Evolutionary conservation across 2,888 invertebrate species (phyloP).

Genomic region (Lycophotia porphyrea): DNA sequence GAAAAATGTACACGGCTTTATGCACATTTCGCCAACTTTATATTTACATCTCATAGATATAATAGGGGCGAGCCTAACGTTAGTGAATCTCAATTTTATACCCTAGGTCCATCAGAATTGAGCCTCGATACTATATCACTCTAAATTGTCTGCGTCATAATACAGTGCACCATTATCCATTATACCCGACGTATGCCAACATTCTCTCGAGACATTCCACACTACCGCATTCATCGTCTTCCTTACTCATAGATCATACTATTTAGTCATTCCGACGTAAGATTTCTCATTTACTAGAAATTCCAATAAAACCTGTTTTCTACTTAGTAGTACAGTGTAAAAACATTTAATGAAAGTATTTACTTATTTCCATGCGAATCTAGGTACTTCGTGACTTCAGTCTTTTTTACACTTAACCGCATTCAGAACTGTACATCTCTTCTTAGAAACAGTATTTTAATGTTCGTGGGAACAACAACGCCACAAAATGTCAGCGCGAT

Average conservation of each 20-base stretch:
- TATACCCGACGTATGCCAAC: background rate
- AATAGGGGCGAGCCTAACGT: background rate
- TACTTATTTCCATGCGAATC: slow-evolving; percentile 6
- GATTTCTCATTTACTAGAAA: slow-evolving; percentile 3
- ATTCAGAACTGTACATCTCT: slow-evolving; percentile 39
- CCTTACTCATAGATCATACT: slow-evolving; percentile 1
- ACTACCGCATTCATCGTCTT: slow-evolving; percentile 30
- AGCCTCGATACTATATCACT: slow-evolving; percentile 12
- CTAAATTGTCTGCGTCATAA: slow-evolving; percentile 21
- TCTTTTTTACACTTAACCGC: background rate
- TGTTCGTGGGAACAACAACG: slow-evolving; percentile 51
- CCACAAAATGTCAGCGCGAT: slow-evolving; percentile 45
- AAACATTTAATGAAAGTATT: background rate
- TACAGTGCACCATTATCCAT: slow-evolving; percentile 4
- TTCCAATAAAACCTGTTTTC: slow-evolving; percentile 4
- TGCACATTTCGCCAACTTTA: background rate
- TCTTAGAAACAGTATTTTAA: slow-evolving; percentile 43
- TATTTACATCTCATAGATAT: background rate
- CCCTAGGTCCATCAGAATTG: background rate
- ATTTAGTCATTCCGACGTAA: slow-evolving; percentile 15
- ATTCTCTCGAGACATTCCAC: slow-evolving; percentile 23
- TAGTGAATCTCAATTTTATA: background rate
- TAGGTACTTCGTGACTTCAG: slow-evolving; percentile 34
- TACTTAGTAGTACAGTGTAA: background rate
- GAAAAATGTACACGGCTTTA: background rate